A percentile compares a stretch with the other conserved stretches of the same genome.
Evolutionary conservation across 2,113 vertebrate species (phyloP).

Genomic region (Eidolon helvum): DNA sequence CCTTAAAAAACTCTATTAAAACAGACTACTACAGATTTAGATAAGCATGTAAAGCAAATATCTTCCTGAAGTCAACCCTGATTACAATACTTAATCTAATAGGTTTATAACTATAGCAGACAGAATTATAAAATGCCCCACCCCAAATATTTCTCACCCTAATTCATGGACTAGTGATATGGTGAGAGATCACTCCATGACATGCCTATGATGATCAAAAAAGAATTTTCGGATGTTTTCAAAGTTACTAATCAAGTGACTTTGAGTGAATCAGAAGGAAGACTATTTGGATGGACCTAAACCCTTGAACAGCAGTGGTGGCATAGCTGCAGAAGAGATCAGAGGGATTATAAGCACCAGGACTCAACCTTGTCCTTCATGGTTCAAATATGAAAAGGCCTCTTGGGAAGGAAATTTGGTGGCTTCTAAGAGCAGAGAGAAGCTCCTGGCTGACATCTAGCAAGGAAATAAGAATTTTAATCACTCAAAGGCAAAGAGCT

Average conservation of each 20-base stretch:
- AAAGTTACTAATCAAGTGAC: background rate
- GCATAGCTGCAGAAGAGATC: background rate
- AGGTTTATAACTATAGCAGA: background rate
- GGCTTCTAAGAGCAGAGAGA: background rate
- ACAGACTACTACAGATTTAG: background rate
- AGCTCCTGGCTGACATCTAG: too few species aligned
- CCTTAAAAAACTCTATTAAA: background rate
- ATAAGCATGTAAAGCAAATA: background rate
- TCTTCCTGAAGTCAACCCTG: background rate
- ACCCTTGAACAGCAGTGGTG: background rate
- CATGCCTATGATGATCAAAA: background rate
- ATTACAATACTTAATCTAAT: background rate
- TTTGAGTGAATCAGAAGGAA: background rate
- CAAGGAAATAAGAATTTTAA: background rate
- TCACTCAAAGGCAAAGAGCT: background rate
- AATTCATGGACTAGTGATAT: background rate
- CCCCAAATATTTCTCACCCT: background rate
- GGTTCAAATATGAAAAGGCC: background rate
- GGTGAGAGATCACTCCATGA: background rate
- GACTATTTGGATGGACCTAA: background rate
- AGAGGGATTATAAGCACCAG: background rate
- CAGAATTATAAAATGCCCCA: background rate
- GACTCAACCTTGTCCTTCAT: background rate
- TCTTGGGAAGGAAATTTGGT: background rate
- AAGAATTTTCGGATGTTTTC: background rate